These are phyloP conservation scores for Thryonomys swinderianus DNA, from an alignment of 2,113 vertebrate species.

Conservation along the genomic window DNA sequence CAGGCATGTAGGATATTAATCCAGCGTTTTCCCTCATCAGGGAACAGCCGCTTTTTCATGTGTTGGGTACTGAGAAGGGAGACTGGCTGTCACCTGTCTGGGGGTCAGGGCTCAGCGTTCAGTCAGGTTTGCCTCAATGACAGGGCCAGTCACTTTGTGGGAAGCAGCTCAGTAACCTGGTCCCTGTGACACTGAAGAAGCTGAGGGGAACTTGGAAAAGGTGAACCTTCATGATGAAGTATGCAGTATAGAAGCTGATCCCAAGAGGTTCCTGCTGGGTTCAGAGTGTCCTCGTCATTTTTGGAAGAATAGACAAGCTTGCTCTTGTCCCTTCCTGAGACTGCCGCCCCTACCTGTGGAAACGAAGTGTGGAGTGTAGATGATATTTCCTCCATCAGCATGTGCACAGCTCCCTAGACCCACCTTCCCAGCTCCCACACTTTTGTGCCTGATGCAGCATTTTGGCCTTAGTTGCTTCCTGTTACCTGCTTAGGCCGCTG, in stretches of 20 bases:
- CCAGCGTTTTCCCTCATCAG: background rate
- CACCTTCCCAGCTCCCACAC: background rate
- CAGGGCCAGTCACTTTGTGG: background rate
- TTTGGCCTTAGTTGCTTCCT: background rate
- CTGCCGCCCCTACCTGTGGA: background rate
- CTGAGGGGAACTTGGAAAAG: background rate
- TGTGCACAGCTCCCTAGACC: background rate
- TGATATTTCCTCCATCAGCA: background rate
- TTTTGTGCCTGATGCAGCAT: background rate
- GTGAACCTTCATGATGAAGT: background rate
- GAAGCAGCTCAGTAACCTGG: background rate
- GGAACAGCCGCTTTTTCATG: background rate
- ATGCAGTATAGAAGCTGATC: background rate
- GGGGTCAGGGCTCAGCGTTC: background rate
- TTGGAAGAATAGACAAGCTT: background rate
- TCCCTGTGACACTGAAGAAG: background rate
- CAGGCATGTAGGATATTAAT: fast-evolving
- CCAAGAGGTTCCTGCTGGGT: background rate
- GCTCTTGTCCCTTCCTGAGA: background rate
- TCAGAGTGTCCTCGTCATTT: background rate
- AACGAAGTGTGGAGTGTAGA: background rate
- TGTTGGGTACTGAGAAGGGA: background rate
- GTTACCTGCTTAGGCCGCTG: background rate
- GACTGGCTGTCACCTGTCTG: background rate
- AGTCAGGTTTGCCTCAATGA: too few species aligned